Evolutionary conservation across 2,888 invertebrate species (phyloP).

Genomic region (Pristionchus japonicus): DNA sequence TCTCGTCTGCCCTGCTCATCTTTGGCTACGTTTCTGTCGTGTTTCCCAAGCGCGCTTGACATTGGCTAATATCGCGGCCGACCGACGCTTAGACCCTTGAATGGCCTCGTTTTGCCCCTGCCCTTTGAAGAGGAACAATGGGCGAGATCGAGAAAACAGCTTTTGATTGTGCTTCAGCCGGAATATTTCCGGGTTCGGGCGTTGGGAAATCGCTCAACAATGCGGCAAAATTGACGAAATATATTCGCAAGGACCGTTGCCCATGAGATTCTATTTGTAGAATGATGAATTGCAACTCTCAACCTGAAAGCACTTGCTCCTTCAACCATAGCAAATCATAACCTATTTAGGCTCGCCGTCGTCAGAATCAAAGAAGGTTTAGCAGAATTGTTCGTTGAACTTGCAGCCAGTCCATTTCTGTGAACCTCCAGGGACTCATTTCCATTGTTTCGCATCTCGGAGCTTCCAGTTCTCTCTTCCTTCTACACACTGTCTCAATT

Average conservation of each 20-base stretch:
- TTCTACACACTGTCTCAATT: neutral
- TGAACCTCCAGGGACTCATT: neutral
- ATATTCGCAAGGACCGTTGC: too few relatives aligned
- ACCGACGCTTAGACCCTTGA: neutral
- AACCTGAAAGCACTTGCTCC: neutral
- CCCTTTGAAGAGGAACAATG: neutral
- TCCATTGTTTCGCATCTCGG: neutral
- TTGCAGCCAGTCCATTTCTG: neutral
- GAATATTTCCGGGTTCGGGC: neutral
- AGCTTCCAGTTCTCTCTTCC: neutral
- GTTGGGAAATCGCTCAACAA: neutral
- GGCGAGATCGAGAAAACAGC: neutral
- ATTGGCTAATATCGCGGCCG: slow-evolving; percentile 1
- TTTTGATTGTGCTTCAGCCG: neutral
- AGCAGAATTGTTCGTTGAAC: slow-evolving; percentile 4
- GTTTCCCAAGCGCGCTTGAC: neutral
- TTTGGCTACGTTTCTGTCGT: neutral
- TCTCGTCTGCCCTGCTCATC: too few relatives aligned
- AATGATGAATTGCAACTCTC: too few relatives aligned
- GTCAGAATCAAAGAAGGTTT: neutral
- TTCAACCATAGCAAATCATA: neutral
- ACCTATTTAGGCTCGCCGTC: neutral
- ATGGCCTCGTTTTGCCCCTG: neutral
- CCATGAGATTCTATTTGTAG: too few relatives aligned
- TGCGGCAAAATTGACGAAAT: too few relatives aligned